phyloP scores from a whole-genome alignment of 1,140 invertebrate genomes.

The Melitaea cinxia region DNA sequence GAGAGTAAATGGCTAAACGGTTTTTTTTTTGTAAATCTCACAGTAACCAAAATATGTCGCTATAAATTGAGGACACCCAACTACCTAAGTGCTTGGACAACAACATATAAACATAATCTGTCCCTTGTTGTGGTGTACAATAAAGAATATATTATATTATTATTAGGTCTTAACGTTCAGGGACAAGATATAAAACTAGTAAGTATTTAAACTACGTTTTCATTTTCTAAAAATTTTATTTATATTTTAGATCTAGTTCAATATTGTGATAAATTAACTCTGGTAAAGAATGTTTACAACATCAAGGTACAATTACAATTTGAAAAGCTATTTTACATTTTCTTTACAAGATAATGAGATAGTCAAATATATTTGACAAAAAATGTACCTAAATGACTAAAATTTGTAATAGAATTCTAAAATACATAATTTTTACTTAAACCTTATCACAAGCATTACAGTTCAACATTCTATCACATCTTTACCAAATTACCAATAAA shows the following conservation, averaged over 20 bases:
- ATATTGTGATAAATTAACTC: slow-evolving; percentile 17
- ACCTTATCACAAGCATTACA: slow-evolving; percentile 17
- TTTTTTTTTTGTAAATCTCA: no score
- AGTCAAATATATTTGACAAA: not conserved
- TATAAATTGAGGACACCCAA: no score
- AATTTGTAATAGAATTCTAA: slow-evolving; percentile 7
- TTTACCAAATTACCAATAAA: slow-evolving; percentile 20
- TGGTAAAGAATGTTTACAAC: not conserved
- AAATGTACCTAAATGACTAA: not conserved
- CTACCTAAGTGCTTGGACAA: no score
- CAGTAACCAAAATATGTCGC: no score
- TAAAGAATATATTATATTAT: no score
- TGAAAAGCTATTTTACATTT: not conserved
- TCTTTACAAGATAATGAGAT: not conserved
- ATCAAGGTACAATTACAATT: not conserved
- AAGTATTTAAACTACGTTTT: slow-evolving; percentile 32
- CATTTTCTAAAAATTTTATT: slow-evolving; percentile 44
- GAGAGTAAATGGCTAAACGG: no score
- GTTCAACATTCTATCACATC: not conserved
- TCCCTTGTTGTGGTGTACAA: no score
- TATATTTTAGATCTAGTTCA: slow-evolving; percentile 29
- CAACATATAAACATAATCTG: no score
- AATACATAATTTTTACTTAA: not conserved
- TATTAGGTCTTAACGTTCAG: no score
- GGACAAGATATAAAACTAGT: not conserved